Evolutionary conservation across 2,888 invertebrate genomes (phyloP), one percentile per base, ranked within the genome.

Genomic region (Mythimna ferrago): DNA sequence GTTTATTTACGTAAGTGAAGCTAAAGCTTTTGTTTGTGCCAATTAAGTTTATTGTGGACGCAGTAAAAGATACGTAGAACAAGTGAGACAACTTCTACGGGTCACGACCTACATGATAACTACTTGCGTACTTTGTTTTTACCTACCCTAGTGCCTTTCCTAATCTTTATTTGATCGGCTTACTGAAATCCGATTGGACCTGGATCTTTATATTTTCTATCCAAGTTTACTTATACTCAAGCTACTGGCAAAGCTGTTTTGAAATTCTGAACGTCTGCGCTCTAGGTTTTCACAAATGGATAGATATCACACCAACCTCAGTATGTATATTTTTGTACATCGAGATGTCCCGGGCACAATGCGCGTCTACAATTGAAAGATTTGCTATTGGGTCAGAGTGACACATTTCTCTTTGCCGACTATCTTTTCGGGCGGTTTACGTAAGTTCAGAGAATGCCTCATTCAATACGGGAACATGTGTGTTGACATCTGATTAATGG

Each of bases 401-500:
- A 88, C 87, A 88, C 86, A 87, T 89, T 88, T 87, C 87, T 87
- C 84, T 86, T 84, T 72, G 79, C 74, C 77, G 81, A 81, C 88
- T 87, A 89, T 91, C 88, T 89, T 87, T 86, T 82, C 81, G 76
- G 80, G 79, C 79, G 85, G 88, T 89, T 89, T 88, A 82, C 88
- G 88, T 86, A 88, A 87, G 88, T 88, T 88, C 84, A 80, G 81
- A 70, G 79, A 84, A 87, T 83, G 81, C 83, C 86, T 88, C 87
- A 89, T 90, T 89, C 90, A 88, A 90, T 89, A 87, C 75, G 82
- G 84, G 78, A 87, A 88, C 88, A 89, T 89, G 83, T 89, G 89
- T 90, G 91, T 89, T 90, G 92, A 91, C 93, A 88, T 90, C 90
- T 91, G 93, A 93, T 93, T 92, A 92, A 93, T 93, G 90, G 88